A percentile compares a stretch with the other conserved stretches of the same genome.
Conservation (phyloP, 2,113 vertebrate species). For the Sphaerodactylus townsendi region DNA sequence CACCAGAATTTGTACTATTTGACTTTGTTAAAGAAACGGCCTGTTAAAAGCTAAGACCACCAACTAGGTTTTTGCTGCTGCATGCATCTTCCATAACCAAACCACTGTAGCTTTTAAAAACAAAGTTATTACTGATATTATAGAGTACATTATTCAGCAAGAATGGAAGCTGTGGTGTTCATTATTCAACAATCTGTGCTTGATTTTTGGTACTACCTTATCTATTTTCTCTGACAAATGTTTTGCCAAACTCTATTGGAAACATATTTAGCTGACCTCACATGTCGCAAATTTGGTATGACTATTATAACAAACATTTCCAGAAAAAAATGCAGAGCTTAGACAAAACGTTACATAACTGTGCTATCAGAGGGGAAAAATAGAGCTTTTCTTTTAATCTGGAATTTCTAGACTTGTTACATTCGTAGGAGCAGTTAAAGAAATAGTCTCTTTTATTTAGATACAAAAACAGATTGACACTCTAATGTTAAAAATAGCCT, state of each 20-base stretch:
- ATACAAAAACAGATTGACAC: neutral
- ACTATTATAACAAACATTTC: slow-evolving; percentile 26
- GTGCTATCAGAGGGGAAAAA: neutral
- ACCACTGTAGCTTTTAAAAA: slow-evolving; percentile 26
- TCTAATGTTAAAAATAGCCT: neutral
- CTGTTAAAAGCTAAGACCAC: slow-evolving; percentile 42
- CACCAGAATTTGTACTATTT: slow-evolving; percentile 49
- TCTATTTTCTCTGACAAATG: slow-evolving; percentile 39
- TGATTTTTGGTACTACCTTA: slow-evolving; percentile 37
- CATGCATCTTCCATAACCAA: slow-evolving; percentile 31
- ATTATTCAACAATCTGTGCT: slow-evolving; percentile 44
- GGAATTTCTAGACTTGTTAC: neutral
- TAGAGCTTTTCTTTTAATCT: slow-evolving; percentile 2
- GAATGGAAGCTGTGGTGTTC: slow-evolving; percentile 13
- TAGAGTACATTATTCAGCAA: slow-evolving; percentile 10
- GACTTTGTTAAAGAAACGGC: slow-evolving; percentile 47
- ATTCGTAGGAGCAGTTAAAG: neutral
- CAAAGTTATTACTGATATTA: slow-evolving; percentile 25
- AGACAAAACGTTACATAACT: slow-evolving; percentile 22
- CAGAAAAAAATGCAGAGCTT: neutral
- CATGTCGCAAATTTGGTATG: neutral
- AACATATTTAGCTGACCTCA: slow-evolving; percentile 51
- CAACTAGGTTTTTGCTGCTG: slow-evolving; percentile 32
- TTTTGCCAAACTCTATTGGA: slow-evolving; percentile 51
- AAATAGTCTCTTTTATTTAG: neutral